These are phyloP conservation scores for Aphelocoma californica DNA, from an alignment of 2,797 vertebrate species.

Conservation along the genomic window DNA sequence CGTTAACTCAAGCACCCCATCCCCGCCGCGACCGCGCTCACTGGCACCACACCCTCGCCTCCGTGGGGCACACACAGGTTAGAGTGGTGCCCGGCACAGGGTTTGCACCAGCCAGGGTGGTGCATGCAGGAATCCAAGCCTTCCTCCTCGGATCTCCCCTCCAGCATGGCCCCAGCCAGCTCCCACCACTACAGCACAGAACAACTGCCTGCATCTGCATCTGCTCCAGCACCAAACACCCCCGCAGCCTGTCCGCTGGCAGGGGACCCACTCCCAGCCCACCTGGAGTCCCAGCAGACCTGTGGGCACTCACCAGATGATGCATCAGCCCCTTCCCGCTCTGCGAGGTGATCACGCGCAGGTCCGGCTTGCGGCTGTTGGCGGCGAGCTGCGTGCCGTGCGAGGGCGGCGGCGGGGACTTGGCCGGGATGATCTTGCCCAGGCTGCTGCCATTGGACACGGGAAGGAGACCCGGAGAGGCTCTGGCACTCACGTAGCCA, in stretches of 20 bases:
- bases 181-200: neutral
- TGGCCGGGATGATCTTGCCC: conserved; percentile 88
- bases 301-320: conserved; percentile 84
- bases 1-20: neutral
- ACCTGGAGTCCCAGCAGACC: accelerated
- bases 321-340: conserved; percentile 91
- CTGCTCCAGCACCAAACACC: neutral
- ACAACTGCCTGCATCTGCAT: accelerated
- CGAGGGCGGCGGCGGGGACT: conserved; percentile 82
- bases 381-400: conserved; percentile 83
- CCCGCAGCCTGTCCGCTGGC: accelerated
- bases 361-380: conserved; percentile 91
- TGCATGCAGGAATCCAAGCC: neutral
- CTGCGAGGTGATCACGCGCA: conserved; percentile 96
- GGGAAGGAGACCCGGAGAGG: conserved; percentile 91
- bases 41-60: neutral
- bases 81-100: accelerated
- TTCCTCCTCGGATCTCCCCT: neutral
- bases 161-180: neutral
- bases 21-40: accelerated
- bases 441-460: conserved; percentile 93
- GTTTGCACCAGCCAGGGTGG: neutral
- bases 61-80: accelerated
- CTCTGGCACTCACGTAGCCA: conserved; percentile 92
- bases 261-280: neutral